Percentiles rank a stretch among this genome's conserved stretches.
phyloP scores from a whole-genome alignment of 2,888 invertebrate species.

The Carcina quercana region DNA sequence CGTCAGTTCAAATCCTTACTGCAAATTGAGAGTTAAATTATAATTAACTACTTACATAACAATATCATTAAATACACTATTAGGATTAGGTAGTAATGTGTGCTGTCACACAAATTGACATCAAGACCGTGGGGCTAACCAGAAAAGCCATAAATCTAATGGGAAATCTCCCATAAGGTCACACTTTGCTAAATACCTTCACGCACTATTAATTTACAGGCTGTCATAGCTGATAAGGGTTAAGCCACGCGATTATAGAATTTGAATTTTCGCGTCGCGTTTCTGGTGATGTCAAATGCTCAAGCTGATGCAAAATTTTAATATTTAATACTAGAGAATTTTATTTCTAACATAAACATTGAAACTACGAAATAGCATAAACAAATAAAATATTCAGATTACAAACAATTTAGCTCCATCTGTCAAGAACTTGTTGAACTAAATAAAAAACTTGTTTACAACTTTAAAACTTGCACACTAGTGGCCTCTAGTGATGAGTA shows the following conservation, averaged over 20 bases:
- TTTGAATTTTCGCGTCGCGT: slow-evolving; percentile 34
- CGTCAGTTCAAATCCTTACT: too few relatives aligned
- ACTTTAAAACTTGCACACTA: slow-evolving; percentile 30
- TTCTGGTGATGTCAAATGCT: not conserved
- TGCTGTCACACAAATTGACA: too few relatives aligned
- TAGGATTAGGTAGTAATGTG: too few relatives aligned
- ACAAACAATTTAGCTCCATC: slow-evolving; percentile 41
- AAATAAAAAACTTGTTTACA: slow-evolving; percentile 34
- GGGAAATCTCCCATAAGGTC: slow-evolving; percentile 27
- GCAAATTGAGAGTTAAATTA: too few relatives aligned
- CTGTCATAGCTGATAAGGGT: slow-evolving; percentile 56
- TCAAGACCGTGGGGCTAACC: too few relatives aligned
- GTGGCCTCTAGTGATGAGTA: slow-evolving; percentile 62
- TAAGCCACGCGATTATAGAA: slow-evolving; percentile 45
- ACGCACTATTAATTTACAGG: slow-evolving; percentile 55
- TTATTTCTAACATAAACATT: not conserved
- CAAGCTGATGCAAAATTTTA: not conserved
- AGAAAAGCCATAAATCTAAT: slow-evolving; percentile 19
- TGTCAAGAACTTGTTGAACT: slow-evolving; percentile 40
- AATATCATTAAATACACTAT: too few relatives aligned
- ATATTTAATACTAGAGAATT: not conserved
- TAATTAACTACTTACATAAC: too few relatives aligned
- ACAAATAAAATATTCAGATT: not conserved
- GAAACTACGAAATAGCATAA: not conserved
- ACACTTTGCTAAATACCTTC: slow-evolving; percentile 48